Percentiles rank a stretch among this genome's conserved stretches.
phyloP scores from a whole-genome alignment of 2,113 vertebrate genomes.

The cattle (Bos taurus) region DNA sequence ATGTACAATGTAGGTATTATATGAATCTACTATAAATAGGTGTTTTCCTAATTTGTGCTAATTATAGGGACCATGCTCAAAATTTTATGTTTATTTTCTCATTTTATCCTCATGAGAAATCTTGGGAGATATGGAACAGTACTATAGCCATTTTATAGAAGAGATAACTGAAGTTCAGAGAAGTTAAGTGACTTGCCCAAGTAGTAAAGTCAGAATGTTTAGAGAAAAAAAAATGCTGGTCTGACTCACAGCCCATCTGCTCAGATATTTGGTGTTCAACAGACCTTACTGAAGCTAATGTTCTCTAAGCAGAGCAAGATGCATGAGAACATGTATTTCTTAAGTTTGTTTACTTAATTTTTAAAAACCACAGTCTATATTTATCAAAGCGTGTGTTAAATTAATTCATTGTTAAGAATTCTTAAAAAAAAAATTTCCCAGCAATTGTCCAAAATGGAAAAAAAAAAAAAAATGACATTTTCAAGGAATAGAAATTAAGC shows the following conservation, averaged over 20 bases:
- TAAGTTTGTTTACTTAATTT: neutral
- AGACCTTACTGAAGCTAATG: neutral
- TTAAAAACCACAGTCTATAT: neutral
- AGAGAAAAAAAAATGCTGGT: neutral
- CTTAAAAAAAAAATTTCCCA: neutral
- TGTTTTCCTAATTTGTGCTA: neutral
- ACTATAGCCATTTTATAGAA: neutral
- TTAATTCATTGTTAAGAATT: slow-evolving; percentile 3
- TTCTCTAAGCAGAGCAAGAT: neutral
- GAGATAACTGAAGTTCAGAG: neutral
- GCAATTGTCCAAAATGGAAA: neutral
- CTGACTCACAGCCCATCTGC: neutral
- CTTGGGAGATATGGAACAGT: neutral
- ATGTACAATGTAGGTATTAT: neutral
- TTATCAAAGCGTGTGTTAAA: neutral
- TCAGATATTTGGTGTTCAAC: neutral
- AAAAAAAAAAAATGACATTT: neutral
- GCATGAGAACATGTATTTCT: neutral
- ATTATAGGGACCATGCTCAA: neutral
- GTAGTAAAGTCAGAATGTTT: neutral
- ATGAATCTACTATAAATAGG: neutral
- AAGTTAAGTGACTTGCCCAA: neutral
- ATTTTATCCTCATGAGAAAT: neutral
- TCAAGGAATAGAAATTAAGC: slow-evolving; percentile 41
- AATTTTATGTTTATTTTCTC: neutral